Conservation (phyloP, 2,113 vertebrate genomes). For the Brachyistius frenatus region DNA sequence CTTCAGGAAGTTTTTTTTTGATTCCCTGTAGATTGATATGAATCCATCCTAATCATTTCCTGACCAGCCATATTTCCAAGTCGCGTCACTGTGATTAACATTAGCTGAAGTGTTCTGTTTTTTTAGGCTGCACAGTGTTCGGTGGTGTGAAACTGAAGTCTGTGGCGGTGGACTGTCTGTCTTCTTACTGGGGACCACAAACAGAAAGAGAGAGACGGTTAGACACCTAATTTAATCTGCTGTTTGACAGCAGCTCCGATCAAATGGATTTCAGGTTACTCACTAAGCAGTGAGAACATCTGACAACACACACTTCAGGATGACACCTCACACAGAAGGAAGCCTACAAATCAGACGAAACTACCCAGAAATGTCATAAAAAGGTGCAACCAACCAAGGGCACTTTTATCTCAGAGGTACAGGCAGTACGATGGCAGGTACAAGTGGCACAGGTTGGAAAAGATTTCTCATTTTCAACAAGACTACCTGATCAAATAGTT, state of each 20-base stretch:
- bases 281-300: slow-evolving; percentile 8
- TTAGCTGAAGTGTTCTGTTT: slow-evolving; percentile 40
- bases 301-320: slow-evolving; percentile 30
- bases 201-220: neutral
- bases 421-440: neutral
- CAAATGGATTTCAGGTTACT: slow-evolving; percentile 28
- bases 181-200: slow-evolving; percentile 25
- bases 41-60: slow-evolving; percentile 35
- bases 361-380: slow-evolving; percentile 7
- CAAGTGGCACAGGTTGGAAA: neutral
- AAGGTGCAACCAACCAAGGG: slow-evolving; percentile 6
- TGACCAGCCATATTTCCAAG: slow-evolving; percentile 41
- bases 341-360: slow-evolving; percentile 27
- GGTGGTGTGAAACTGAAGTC: slow-evolving; percentile 56
- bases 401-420: neutral
- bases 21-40: slow-evolving; percentile 34
- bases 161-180: slow-evolving; percentile 45
- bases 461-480: neutral
- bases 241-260: slow-evolving; percentile 48
- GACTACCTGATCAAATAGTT: neutral
- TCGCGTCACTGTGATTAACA: slow-evolving; percentile 35
- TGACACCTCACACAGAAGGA: slow-evolving; percentile 24
- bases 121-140: slow-evolving; percentile 26
- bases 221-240: neutral
- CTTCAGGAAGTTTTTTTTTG: slow-evolving; percentile 29